phyloP scores from a whole-genome alignment of 92 coral and sea anemone genomes.

The Parazoanthus swiftii region DNA sequence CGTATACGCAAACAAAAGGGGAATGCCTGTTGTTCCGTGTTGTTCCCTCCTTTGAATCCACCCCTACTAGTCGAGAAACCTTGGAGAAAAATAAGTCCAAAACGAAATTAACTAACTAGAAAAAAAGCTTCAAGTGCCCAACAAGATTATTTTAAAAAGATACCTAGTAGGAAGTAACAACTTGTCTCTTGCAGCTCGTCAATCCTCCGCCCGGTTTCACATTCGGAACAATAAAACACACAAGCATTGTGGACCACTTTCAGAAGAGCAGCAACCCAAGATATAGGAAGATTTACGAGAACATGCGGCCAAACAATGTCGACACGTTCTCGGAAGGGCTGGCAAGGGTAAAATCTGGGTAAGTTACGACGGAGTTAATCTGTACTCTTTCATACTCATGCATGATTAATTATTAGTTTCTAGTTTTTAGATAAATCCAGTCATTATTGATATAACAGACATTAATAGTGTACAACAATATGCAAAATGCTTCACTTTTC shows the following conservation, averaged over 20 bases:
- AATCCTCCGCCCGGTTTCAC: constrained; percentile 80
- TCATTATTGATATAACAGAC: too few species aligned
- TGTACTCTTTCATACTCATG: too few species aligned
- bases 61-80: too few species aligned
- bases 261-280: constrained; percentile 64
- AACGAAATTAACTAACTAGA: not conserved
- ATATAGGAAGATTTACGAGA: constrained; percentile 62
- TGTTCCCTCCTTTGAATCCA: too few species aligned
- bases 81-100: not conserved
- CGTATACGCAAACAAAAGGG: too few species aligned
- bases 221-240: constrained; percentile 79
- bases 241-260: constrained; percentile 87
- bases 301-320: constrained; percentile 71
- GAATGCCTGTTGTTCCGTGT: too few species aligned
- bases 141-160: not conserved
- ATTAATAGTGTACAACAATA: too few species aligned
- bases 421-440: too few species aligned
- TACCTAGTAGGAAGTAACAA: not conserved
- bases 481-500: too few species aligned
- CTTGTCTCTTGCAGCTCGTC: constrained; percentile 53
- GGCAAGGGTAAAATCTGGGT: constrained; percentile 73
- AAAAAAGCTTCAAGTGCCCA: not conserved
- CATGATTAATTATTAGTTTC: too few species aligned
- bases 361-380: not conserved
- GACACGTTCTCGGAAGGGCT: constrained; percentile 71